A percentile compares a stretch with the other conserved stretches of the same genome.
Conservation (phyloP, 2,888 invertebrate species). For the Tenthredo scrophulariae region DNA sequence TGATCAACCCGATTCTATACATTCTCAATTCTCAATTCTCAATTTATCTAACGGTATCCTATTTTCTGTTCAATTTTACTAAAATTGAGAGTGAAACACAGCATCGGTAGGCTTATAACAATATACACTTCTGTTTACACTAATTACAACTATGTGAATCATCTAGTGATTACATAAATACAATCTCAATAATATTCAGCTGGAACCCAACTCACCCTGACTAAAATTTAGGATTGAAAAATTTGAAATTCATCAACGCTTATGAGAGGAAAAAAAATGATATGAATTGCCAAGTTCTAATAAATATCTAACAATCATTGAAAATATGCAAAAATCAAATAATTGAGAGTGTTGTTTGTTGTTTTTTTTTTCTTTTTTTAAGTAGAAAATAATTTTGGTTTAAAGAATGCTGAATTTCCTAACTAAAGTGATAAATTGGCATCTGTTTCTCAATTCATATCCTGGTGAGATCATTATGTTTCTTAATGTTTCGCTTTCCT, state of each 20-base stretch:
- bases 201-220: slow-evolving; percentile 3
- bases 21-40: neutral
- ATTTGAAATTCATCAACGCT: neutral
- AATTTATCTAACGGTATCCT: neutral
- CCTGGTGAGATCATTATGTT: slow-evolving; percentile 2
- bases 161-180: slow-evolving; percentile 3
- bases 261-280: slow-evolving; percentile 3
- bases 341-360: neutral
- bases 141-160: slow-evolving; percentile 2
- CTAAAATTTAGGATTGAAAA: neutral
- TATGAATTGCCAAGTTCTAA: slow-evolving; percentile 18
- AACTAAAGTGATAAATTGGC: neutral
- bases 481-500: neutral
- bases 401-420: neutral
- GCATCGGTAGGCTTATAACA: slow-evolving; percentile 23
- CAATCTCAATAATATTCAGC: neutral
- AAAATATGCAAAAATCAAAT: neutral
- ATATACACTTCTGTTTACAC: slow-evolving; percentile 2
- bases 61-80: neutral
- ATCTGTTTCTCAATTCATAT: neutral
- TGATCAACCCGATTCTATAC: neutral
- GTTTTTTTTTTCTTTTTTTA: no score
- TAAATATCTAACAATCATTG: neutral
- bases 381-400: neutral
- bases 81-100: neutral